Evolutionary conservation across 2,888 invertebrate genomes (phyloP), one percentile per base, ranked within the genome.

Genomic region (Agonum fuliginosum): DNA sequence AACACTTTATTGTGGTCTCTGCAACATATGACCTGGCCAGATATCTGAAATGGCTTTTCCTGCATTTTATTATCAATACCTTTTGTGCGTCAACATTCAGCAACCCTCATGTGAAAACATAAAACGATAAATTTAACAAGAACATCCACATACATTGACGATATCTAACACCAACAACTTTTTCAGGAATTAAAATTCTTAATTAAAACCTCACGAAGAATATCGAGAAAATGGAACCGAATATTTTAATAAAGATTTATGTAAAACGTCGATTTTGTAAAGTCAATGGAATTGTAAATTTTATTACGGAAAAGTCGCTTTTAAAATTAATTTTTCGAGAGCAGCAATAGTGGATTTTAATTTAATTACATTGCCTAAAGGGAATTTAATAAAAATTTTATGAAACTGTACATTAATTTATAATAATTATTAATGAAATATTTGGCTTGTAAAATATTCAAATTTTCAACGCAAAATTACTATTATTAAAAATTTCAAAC

Each of bases 171-270:
- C n/a, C n/a, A n/a, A n/a, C n/a, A n/a, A n/a, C 20, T 48, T 17
- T 19, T n/a, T n/a, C 1, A 1, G 37, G 8, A 10, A 4, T 34
- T 4, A 34, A 34, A 19, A 0, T 62, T 62, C 34, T 8, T 62
- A 62, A 62, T 62, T 62, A 62, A 62, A 62, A 62, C 10, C 1
- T 19, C 8, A 12, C 17, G 20, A 48, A 17, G 4, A 30, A 14
- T 37, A 19, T 62, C 62, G 12, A 4, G 17, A 62, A 62, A 62
- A 19, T 37, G 62, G 34, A 62, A 62, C 17, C 14, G 62, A 62
- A 62, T 62, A 62, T 62, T 62, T 62, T 62, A 62, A 62, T 62
- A 62, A 62, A 62, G 19, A 62, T 34, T 62, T 62, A 62, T 62
- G 62, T 37, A 62, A 62, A 62, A 62, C 34, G 10, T 17, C 30